Conservation (phyloP, 2,113 vertebrate genomes). For the Formicarius rufipectus region DNA sequence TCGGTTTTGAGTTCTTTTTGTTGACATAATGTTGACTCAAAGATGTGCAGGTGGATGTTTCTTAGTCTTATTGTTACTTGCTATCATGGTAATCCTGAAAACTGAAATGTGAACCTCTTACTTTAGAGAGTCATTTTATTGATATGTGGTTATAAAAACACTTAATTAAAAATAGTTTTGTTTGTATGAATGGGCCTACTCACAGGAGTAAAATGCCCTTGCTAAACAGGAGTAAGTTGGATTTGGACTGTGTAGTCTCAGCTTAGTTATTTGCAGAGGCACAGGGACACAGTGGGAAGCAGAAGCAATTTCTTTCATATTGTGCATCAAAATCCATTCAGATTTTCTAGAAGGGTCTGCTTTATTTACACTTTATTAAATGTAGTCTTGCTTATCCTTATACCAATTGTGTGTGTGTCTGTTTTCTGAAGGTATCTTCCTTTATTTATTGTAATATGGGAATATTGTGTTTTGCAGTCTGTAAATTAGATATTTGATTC, state of each 20-base stretch:
- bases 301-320: slow-evolving; percentile 58
- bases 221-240: neutral
- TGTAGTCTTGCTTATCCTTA: slow-evolving; percentile 65
- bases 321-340: slow-evolving; percentile 57
- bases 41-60: neutral
- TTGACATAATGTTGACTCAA: neutral
- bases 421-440: slow-evolving; percentile 69
- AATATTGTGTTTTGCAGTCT: slow-evolving; percentile 81
- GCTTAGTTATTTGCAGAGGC: neutral
- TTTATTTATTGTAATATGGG: slow-evolving; percentile 79
- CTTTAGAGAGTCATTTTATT: neutral
- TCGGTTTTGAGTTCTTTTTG: neutral
- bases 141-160: neutral
- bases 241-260: neutral
- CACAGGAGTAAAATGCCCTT: neutral
- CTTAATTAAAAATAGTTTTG: neutral
- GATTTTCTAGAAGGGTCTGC: slow-evolving; percentile 50
- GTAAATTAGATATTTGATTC: slow-evolving; percentile 81
- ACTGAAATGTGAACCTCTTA: neutral
- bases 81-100: neutral
- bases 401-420: slow-evolving; percentile 43
- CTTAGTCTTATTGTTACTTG: neutral
- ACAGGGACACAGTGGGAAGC: neutral
- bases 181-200: neutral
- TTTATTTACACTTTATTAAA: slow-evolving; percentile 71